phyloP scores from a whole-genome alignment of 2,797 vertebrate genomes.

The Balearica regulorum region DNA sequence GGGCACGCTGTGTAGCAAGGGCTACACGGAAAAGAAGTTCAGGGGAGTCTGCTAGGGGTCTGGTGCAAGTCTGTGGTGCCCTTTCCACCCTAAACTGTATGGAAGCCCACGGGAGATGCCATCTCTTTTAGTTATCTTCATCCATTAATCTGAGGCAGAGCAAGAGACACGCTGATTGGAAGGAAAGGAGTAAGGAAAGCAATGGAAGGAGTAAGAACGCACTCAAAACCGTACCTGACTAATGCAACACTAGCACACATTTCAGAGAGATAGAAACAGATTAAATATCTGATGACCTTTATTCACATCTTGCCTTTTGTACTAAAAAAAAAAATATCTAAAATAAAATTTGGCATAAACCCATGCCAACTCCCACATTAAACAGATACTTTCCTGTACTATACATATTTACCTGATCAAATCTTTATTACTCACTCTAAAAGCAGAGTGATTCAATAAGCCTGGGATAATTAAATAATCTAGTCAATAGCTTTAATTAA shows the following conservation, averaged over 20 bases:
- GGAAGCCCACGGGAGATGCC: not conserved
- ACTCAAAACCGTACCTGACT: not conserved
- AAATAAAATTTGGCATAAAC: not conserved
- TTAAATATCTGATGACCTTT: not conserved
- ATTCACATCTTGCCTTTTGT: not conserved
- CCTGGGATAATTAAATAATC: not conserved
- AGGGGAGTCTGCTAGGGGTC: not conserved
- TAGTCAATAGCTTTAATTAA: not conserved
- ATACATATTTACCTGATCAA: not conserved
- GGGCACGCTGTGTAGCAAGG: rapidly evolving
- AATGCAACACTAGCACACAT: not conserved
- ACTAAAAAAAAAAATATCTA: not conserved
- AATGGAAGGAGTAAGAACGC: not conserved
- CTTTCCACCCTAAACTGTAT: not conserved
- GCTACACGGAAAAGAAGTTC: not conserved
- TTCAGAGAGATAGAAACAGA: not conserved
- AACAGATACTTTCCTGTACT: not conserved
- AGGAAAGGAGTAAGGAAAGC: not conserved
- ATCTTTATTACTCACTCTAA: not conserved
- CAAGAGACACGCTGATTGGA: not conserved
- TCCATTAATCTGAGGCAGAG: not conserved
- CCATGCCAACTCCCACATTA: not conserved
- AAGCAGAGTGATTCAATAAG: not conserved
- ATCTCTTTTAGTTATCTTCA: not conserved
- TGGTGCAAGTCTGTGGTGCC: not conserved